phyloP scores from a whole-genome alignment of 2,797 vertebrate species.

The Somateria mollissima region DNA sequence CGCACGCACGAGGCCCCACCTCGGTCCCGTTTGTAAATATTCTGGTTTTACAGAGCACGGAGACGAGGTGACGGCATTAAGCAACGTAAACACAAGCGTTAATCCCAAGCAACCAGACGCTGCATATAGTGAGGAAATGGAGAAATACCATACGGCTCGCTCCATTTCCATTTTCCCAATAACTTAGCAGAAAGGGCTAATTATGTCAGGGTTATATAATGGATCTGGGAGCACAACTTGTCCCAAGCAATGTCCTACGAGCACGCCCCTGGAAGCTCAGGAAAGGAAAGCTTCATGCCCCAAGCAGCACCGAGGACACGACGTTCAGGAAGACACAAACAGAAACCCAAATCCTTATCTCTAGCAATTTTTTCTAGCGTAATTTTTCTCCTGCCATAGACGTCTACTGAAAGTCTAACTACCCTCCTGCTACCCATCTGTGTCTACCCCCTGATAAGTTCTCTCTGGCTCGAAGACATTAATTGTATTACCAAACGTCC shows the following conservation, averaged over 20 bases:
- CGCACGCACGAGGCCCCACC: neutral
- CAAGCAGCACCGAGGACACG: neutral
- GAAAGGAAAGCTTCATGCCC: neutral
- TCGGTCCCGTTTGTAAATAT: neutral
- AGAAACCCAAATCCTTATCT: neutral
- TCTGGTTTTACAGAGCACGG: neutral
- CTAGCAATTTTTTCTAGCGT: neutral
- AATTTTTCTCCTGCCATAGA: neutral
- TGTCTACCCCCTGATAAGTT: neutral
- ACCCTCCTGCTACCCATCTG: neutral
- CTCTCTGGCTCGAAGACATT: neutral
- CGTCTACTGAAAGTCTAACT: neutral
- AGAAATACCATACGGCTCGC: neutral
- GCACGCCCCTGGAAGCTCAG: neutral
- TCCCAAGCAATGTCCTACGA: neutral
- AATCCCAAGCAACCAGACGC: neutral
- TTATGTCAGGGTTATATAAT: slow-evolving; percentile 14
- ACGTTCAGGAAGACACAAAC: neutral
- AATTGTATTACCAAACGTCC: neutral
- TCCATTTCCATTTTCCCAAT: neutral
- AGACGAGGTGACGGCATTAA: neutral
- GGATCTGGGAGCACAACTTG: neutral
- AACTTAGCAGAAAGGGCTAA: neutral
- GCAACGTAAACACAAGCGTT: neutral
- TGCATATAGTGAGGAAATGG: neutral